Conservation (phyloP, 2,888 invertebrate species). For the Pogonocherus hispidulus region DNA sequence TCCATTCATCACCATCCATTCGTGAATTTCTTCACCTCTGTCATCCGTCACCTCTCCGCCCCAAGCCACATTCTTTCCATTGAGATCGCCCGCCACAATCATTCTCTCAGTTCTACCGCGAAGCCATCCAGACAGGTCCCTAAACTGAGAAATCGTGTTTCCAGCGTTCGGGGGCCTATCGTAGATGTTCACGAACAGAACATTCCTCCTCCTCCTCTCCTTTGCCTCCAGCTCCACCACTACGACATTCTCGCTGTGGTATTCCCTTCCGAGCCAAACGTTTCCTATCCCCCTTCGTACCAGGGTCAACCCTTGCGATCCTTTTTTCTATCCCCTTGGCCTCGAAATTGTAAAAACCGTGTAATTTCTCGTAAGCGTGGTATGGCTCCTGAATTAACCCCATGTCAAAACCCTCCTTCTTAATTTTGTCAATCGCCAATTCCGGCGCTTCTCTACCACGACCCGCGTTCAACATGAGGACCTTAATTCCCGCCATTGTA, state of each 20-base stretch:
- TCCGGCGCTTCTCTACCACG: background rate
- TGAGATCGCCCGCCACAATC: slow-evolving; percentile 42
- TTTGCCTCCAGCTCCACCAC: background rate
- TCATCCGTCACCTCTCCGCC: slow-evolving; percentile 35
- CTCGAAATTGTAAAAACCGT: background rate
- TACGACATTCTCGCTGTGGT: background rate
- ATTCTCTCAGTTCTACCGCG: background rate
- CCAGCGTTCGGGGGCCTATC: slow-evolving; percentile 31
- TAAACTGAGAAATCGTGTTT: slow-evolving; percentile 6
- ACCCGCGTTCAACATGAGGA: background rate
- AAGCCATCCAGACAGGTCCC: background rate
- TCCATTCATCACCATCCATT: slow-evolving; percentile 21
- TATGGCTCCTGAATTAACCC: slow-evolving; percentile 5
- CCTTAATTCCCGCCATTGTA: background rate
- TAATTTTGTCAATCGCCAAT: background rate
- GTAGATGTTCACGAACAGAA: slow-evolving; percentile 8
- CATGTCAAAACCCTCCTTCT: background rate
- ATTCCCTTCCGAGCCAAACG: background rate
- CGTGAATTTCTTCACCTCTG: slow-evolving; percentile 39
- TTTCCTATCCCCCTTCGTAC: background rate
- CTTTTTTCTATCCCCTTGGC: background rate
- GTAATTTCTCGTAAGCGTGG: background rate
- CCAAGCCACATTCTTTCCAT: slow-evolving; percentile 42
- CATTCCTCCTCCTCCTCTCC: background rate
- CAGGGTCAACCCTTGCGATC: background rate